A percentile compares a stretch with the other conserved stretches of the same genome.
Conservation (phyloP, 2,888 invertebrate genomes). For the Ophion obscuratus region DNA sequence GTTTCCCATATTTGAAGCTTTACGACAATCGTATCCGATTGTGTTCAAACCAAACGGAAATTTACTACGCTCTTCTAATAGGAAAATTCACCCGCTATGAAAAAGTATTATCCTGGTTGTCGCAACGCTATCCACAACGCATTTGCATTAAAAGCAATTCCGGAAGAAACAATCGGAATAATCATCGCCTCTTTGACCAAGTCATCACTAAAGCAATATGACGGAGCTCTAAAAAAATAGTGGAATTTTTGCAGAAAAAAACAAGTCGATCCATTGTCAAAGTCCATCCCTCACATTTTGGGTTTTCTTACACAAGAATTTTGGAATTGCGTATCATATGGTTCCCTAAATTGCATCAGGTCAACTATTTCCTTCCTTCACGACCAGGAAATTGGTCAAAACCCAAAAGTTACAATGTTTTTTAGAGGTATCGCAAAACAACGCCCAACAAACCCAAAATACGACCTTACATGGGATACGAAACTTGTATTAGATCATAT, state of each 20-base stretch:
- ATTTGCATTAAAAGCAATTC: neutral
- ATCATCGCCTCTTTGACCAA: neutral
- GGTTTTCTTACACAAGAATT: constrained; percentile 20
- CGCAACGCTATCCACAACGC: neutral
- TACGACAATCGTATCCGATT: neutral
- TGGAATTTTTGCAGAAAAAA: constrained; percentile 18
- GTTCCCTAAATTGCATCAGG: neutral
- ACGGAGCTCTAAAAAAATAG: constrained; percentile 32
- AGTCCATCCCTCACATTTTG: neutral
- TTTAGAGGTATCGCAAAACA: constrained; percentile 67
- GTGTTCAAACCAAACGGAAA: neutral
- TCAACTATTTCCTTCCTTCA: constrained; percentile 16
- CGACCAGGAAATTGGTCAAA: constrained; percentile 2
- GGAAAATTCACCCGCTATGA: constrained; percentile 8
- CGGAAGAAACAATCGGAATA: neutral
- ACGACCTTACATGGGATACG: constrained; percentile 56
- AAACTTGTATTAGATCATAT: constrained; percentile 56
- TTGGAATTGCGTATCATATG: neutral
- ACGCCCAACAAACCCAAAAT: constrained; percentile 61
- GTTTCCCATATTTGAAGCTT: constrained; percentile 42
- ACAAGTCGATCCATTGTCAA: neutral
- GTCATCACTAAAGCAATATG: neutral
- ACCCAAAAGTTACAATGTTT: constrained; percentile 61
- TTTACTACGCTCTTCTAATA: neutral
- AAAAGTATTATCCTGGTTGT: neutral